A percentile compares a stretch with the other conserved stretches of the same genome.
phyloP scores from a whole-genome alignment of 2,888 invertebrate genomes.

The Malachius bipustulatus region DNA sequence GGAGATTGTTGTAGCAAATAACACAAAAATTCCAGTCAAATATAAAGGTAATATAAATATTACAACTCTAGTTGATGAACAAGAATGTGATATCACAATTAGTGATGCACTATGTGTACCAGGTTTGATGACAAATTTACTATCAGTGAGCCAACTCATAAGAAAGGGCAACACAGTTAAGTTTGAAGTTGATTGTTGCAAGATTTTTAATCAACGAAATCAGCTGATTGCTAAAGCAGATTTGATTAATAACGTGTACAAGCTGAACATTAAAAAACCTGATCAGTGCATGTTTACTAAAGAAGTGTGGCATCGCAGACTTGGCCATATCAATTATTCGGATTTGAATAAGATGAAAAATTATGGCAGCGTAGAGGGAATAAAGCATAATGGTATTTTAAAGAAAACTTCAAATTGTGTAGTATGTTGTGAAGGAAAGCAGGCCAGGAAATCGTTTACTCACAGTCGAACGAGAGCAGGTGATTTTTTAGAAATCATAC shows the following conservation, averaged over 20 bases:
- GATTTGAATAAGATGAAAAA: too few species aligned
- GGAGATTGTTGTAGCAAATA: conserved; percentile 9
- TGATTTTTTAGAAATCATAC: conserved; percentile 25
- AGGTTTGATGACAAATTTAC: conserved; percentile 14
- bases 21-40: conserved; percentile 3
- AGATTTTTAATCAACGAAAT: conserved; percentile 10
- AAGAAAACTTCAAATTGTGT: too few species aligned
- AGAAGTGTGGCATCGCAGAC: conserved; percentile 17
- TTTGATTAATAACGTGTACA: too few species aligned
- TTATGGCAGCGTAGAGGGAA: too few species aligned
- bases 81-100: too few species aligned
- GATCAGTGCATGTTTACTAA: background rate
- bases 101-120: conserved; percentile 16
- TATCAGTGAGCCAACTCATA: conserved; percentile 17
- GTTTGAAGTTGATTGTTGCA: conserved; percentile 13
- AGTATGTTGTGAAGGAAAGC: conserved; percentile 14
- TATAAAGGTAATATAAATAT: conserved; percentile 3
- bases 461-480: background rate
- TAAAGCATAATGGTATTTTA: too few species aligned
- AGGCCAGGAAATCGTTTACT: conserved; percentile 5
- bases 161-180: too few species aligned
- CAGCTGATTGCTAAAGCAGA: conserved; percentile 14
- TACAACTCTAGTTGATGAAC: too few species aligned
- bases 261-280: too few species aligned
- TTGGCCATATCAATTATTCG: conserved; percentile 18